Evolutionary conservation across 2,113 vertebrate genomes (phyloP), one percentile per base, ranked within the genome.

Genomic region (Egretta garzetta): DNA sequence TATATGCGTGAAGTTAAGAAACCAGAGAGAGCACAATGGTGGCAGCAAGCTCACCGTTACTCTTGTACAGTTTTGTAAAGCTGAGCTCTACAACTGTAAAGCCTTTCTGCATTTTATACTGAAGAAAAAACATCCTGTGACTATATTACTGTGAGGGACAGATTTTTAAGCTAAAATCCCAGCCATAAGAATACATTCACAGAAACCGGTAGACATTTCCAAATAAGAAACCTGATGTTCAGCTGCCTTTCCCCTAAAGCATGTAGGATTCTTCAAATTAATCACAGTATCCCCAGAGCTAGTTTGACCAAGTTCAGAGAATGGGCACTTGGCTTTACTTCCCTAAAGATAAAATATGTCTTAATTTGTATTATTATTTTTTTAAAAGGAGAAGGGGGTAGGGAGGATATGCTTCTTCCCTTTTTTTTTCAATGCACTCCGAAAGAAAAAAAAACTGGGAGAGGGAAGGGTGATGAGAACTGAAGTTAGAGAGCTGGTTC

Each of bases 21-120:
- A 39, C 4, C 33, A 59, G 52, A 49, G 58, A 18, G n/a, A 66
- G 20, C 68, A 45, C 1, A 3, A 41, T 14, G 10, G 7, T 0
- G 1, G 37, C 33, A 21, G 24, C 21, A 39, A 76, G 32, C 33
- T 23, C 28, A 4, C 24, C 28, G 32, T 33, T 35, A 21, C 24
- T 47, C 12, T 8, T 0, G 6, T 45, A 35, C 30, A 22, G 23
- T 16, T 50, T 75, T 1, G 1, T n/a, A 52, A 72, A 72, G 41
- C 50, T 47, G 37, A 49, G 15, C 7, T 8, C 28, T 24, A 24
- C 43, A 26, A 1, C 23, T 50, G 3, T 6, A 17, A 41, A 35
- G 12, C 4, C 17, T 58, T 62, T 49, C 55, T 68, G 33, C 26
- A 28, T 9, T 41, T 79, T 32, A 27, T 62, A 39, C 23, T 13